These are phyloP conservation scores for Budorcas taxicolor DNA, from an alignment of 2,113 vertebrate species.

Conservation along the genomic window DNA sequence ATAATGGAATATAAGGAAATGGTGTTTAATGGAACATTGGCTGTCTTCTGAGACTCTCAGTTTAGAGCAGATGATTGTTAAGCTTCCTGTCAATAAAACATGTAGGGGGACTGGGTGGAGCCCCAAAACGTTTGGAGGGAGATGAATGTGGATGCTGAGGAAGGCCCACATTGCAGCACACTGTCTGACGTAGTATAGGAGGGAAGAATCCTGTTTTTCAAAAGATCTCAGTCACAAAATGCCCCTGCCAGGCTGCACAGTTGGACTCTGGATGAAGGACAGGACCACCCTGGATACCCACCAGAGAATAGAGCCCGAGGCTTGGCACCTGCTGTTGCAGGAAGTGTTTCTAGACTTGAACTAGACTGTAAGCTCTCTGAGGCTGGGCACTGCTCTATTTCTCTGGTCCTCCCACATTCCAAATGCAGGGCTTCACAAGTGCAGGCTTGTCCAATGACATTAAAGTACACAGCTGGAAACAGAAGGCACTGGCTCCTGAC, in stretches of 20 bases:
- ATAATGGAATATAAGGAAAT: neutral
- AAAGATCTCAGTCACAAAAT: neutral
- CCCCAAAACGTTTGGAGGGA: neutral
- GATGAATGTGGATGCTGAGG: neutral
- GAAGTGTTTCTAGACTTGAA: neutral
- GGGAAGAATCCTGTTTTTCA: neutral
- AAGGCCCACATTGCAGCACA: neutral
- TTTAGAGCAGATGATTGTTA: neutral
- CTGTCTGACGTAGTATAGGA: neutral
- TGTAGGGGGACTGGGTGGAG: fast-evolving
- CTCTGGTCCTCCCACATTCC: neutral
- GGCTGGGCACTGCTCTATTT: neutral
- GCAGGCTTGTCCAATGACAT: neutral
- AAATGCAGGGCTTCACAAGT: neutral
- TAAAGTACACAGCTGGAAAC: too few relatives aligned
- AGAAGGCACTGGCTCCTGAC: neutral
- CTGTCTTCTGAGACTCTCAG: neutral
- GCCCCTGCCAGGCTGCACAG: neutral
- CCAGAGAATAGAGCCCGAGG: neutral
- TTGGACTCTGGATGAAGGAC: neutral
- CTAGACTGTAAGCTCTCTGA: neutral
- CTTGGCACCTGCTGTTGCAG: neutral
- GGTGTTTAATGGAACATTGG: neutral
- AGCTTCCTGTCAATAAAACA: neutral
- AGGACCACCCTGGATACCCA: neutral